Conservation (phyloP, 2,888 invertebrate species). For the Ecliptopera silaceata region DNA sequence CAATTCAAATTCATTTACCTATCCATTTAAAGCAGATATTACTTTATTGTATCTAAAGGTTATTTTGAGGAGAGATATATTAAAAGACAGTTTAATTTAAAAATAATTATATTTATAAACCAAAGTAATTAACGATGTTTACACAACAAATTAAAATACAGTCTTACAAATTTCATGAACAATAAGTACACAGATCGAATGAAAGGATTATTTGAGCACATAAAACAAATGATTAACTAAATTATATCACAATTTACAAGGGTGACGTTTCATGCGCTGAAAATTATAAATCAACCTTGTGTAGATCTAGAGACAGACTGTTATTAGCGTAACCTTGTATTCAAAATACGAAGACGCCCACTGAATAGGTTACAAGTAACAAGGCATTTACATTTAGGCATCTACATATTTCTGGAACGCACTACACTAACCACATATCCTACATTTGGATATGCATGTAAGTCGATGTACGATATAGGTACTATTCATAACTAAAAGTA, state of each 20-base stretch:
- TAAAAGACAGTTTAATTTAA: constrained; percentile 15
- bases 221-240: constrained; percentile 63
- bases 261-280: constrained; percentile 54
- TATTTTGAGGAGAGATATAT: not conserved
- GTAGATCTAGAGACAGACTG: constrained; percentile 31
- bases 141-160: constrained; percentile 81
- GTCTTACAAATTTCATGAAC: constrained; percentile 81
- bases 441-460: constrained; percentile 4
- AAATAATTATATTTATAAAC: constrained; percentile 79
- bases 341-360: constrained; percentile 8
- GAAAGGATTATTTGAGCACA: constrained; percentile 36
- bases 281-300: constrained; percentile 29
- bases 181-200: constrained; percentile 77
- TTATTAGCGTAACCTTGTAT: constrained; percentile 29
- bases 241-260: constrained; percentile 75
- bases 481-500: constrained; percentile 1
- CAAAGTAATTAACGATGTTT: constrained; percentile 76
- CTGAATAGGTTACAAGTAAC: not conserved
- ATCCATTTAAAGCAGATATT: no score
- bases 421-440: constrained; percentile 3
- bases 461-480: not conserved
- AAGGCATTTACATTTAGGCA: no score
- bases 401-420: not conserved
- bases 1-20: constrained; percentile 37
- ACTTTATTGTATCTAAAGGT: no score